phyloP scores from a whole-genome alignment of 2,888 invertebrate species.

The Tinea pellionella region DNA sequence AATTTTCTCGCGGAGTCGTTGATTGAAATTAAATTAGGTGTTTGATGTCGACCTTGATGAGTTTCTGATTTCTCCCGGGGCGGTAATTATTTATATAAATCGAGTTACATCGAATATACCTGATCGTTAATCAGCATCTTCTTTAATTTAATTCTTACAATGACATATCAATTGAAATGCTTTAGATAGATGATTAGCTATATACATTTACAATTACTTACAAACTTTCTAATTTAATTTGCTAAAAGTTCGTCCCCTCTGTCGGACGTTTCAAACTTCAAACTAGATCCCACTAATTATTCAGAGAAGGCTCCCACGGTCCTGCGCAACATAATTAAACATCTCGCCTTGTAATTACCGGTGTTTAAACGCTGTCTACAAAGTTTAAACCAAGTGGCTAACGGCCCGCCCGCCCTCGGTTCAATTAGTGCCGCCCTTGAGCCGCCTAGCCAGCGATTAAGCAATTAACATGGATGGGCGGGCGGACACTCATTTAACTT shows the following conservation, averaged over 20 bases:
- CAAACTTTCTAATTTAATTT: conserved; percentile 4
- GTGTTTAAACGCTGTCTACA: conserved; percentile 39
- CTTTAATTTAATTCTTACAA: neutral
- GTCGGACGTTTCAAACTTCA: conserved; percentile 18
- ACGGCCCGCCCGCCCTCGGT: conserved; percentile 27
- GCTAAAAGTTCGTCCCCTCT: conserved; percentile 13
- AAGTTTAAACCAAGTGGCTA: conserved; percentile 41
- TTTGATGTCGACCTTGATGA: conserved; percentile 16
- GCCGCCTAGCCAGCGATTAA: conserved; percentile 51
- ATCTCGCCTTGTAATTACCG: conserved; percentile 65
- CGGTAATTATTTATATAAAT: conserved; percentile 14
- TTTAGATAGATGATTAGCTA: too few species aligned
- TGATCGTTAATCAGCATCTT: neutral
- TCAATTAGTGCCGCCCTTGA: conserved; percentile 46
- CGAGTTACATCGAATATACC: neutral
- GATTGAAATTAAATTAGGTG: conserved; percentile 48
- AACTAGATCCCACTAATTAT: conserved; percentile 48
- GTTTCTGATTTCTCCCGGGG: conserved; percentile 14
- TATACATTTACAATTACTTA: conserved; percentile 14
- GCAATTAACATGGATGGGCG: conserved; percentile 63
- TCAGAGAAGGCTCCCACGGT: conserved; percentile 20
- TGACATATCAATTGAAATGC: too few species aligned
- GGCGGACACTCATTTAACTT: conserved; percentile 53
- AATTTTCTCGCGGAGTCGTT: conserved; percentile 34
- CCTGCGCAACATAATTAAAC: conserved; percentile 54